These are phyloP conservation scores for Drosophila pseudotalamancana DNA, from an alignment of 2,888 invertebrate genomes.

Conservation along the genomic window DNA sequence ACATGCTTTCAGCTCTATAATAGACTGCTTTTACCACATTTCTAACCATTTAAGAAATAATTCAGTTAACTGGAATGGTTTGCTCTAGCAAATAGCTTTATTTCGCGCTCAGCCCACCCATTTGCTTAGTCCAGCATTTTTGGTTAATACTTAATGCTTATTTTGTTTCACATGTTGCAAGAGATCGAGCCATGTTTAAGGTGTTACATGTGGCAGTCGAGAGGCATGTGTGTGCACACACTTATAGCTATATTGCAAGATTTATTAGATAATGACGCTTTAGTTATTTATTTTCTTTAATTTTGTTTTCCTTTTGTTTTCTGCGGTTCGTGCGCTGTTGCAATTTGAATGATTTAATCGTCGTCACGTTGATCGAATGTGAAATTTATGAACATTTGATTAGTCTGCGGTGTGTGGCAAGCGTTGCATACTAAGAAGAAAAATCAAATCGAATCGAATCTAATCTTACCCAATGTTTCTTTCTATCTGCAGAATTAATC, in stretches of 20 bases:
- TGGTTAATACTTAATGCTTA: slow-evolving; percentile 24
- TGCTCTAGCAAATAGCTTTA: slow-evolving; percentile 7
- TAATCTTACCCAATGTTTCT: slow-evolving; percentile 42
- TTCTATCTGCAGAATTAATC: slow-evolving; percentile 56
- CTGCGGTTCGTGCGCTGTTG: slow-evolving; percentile 57
- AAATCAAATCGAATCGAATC: too few relatives aligned
- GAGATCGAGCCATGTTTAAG: slow-evolving; percentile 44
- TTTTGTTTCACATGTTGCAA: slow-evolving; percentile 61
- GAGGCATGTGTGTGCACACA: neutral
- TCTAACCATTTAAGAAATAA: neutral
- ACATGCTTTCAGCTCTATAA: neutral
- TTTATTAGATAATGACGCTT: slow-evolving; percentile 73
- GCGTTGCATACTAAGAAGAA: neutral
- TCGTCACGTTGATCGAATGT: slow-evolving; percentile 45
- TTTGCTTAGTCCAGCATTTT: slow-evolving; percentile 25
- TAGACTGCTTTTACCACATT: neutral
- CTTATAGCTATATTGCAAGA: slow-evolving; percentile 55
- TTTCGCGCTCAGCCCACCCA: neutral
- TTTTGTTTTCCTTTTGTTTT: slow-evolving; percentile 15
- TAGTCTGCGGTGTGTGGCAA: slow-evolving; percentile 13
- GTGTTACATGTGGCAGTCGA: slow-evolving; percentile 43
- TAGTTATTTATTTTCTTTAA: slow-evolving; percentile 45
- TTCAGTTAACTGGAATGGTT: neutral
- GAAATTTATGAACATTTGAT: slow-evolving; percentile 45
- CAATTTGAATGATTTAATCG: slow-evolving; percentile 73